Conservation (phyloP, 2,113 vertebrate genomes). For the Pitta sordida region DNA sequence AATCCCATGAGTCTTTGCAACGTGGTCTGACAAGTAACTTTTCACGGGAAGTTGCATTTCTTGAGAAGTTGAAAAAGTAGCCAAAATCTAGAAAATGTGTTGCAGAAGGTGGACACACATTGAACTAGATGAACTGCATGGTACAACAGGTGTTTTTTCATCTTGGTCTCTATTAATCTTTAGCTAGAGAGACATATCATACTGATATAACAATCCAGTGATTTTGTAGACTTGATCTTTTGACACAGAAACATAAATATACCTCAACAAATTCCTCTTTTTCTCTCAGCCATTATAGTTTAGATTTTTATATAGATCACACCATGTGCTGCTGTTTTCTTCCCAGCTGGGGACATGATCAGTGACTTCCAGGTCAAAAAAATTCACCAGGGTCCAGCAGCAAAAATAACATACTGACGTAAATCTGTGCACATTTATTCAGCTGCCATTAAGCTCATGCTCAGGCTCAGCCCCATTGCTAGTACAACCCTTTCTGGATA, state of each 20-base stretch:
- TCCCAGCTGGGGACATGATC: slow-evolving; percentile 9
- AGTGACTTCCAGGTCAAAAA: slow-evolving; percentile 41
- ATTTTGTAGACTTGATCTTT: slow-evolving; percentile 36
- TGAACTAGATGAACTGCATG: not conserved
- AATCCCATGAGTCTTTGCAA: not conserved
- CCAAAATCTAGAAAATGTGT: not conserved
- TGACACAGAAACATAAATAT: slow-evolving; percentile 2
- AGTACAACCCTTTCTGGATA: not conserved
- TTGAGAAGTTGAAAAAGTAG: not conserved
- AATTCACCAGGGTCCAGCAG: not conserved
- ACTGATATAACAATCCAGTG: not conserved
- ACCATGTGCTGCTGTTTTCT: not conserved
- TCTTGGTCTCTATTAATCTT: not conserved
- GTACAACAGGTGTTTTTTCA: not conserved
- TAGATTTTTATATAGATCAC: slow-evolving; percentile 3
- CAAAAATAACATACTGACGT: slow-evolving; percentile 46
- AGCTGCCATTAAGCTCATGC: not conserved
- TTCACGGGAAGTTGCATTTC: not conserved
- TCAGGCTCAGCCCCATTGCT: not conserved
- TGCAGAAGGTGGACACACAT: not conserved
- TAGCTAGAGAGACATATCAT: not conserved
- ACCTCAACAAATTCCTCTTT: not conserved
- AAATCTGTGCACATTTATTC: not conserved
- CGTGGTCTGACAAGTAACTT: not conserved
- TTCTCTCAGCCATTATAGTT: not conserved